A percentile compares a stretch with the other conserved stretches of the same genome.
Conservation (phyloP, 2,113 vertebrate genomes). For the Apus apus region DNA sequence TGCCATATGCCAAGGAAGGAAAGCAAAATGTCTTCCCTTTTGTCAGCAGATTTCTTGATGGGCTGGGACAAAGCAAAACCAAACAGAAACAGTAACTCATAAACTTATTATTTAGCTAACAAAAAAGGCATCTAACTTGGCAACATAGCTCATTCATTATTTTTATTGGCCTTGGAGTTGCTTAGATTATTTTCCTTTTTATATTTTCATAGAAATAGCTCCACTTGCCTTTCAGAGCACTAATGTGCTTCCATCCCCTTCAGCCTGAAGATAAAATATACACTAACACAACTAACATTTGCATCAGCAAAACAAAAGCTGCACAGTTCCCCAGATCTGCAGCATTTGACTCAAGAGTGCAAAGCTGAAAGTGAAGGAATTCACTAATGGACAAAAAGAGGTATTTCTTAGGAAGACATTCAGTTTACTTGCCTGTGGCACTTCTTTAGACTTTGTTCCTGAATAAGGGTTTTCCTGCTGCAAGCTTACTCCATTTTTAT, state of each 20-base stretch:
- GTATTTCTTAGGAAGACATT: neutral
- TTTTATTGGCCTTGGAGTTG: neutral
- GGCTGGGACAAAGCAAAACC: neutral
- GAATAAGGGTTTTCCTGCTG: neutral
- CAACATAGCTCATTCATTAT: neutral
- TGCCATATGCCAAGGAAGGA: neutral
- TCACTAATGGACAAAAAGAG: neutral
- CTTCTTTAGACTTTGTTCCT: neutral
- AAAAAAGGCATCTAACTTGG: neutral
- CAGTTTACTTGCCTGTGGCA: neutral
- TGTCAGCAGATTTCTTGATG: conserved; percentile 23
- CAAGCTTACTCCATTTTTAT: neutral
- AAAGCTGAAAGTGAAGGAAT: neutral
- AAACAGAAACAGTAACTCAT: conserved; percentile 7
- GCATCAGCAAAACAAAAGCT: neutral
- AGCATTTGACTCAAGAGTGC: neutral
- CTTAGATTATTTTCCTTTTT: neutral
- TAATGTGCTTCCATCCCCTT: neutral
- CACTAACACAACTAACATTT: neutral
- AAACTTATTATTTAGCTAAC: neutral
- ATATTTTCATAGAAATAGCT: conserved; percentile 20
- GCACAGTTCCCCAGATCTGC: neutral
- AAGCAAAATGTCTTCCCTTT: neutral
- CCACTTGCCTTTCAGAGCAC: neutral
- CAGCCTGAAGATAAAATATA: neutral